These are phyloP conservation scores for Podabrus alpinus DNA, from an alignment of 2,888 invertebrate species.

Conservation along the genomic window DNA sequence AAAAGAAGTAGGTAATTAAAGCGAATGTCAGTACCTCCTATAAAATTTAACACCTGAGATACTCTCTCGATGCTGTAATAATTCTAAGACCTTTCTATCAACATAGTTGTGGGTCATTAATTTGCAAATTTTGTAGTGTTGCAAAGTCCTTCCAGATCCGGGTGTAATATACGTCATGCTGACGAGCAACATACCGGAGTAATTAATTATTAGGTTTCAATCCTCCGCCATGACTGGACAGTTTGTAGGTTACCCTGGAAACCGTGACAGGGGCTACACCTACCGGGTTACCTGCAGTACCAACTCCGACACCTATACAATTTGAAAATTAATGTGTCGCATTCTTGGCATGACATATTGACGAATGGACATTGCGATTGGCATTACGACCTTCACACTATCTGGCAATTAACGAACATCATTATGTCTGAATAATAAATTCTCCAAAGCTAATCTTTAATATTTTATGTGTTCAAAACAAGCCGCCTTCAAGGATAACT, in stretches of 20 bases:
- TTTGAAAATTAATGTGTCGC: constrained; percentile 40
- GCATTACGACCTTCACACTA: constrained; percentile 36
- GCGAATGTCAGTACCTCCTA: not conserved
- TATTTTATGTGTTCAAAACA: not conserved
- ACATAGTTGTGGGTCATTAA: constrained; percentile 9
- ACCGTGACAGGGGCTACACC: constrained; percentile 50
- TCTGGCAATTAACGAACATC: constrained; percentile 36
- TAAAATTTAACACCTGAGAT: not conserved
- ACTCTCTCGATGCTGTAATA: not conserved
- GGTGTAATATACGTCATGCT: constrained; percentile 42
- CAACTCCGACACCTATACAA: constrained; percentile 42
- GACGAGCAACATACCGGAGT: constrained; percentile 44
- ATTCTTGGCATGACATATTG: constrained; percentile 38
- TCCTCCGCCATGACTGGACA: constrained; percentile 50
- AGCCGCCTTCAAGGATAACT: not conserved
- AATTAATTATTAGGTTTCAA: constrained; percentile 55
- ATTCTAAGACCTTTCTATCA: not conserved
- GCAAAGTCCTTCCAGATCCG: constrained; percentile 32
- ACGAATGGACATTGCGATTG: constrained; percentile 35
- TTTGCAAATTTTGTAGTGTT: constrained; percentile 14
- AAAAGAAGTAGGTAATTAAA: not conserved
- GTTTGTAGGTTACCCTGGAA: constrained; percentile 48
- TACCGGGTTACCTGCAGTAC: constrained; percentile 48
- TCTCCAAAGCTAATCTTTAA: not conserved
- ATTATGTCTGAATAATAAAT: constrained; percentile 19